Conservation (phyloP, 2,888 invertebrate genomes). For the Heteromyza rotundicornis region DNA sequence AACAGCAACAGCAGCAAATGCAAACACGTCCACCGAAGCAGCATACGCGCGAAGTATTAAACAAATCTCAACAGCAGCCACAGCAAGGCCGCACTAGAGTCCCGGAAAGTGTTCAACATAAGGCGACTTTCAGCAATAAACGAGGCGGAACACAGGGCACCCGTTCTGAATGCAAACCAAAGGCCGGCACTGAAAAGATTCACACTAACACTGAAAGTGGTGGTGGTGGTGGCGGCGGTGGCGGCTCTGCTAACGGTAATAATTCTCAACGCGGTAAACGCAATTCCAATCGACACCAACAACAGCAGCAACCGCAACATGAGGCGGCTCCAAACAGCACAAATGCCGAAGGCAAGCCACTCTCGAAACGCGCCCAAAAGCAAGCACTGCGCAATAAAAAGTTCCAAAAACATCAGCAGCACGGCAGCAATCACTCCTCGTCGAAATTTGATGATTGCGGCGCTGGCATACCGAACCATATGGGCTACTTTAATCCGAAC, state of each 20-base stretch:
- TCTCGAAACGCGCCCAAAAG: constrained; percentile 33
- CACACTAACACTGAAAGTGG: background rate
- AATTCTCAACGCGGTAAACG: no score
- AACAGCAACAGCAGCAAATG: no score
- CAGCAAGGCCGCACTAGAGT: no score
- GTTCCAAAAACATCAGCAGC: constrained; percentile 35
- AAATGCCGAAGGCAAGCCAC: constrained; percentile 19
- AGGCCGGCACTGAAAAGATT: constrained; percentile 22
- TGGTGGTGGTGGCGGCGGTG: background rate
- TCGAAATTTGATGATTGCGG: constrained; percentile 39
- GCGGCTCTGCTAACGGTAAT: no score
- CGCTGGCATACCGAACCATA: constrained; percentile 52
- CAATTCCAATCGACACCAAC: background rate
- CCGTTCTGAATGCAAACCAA: background rate
- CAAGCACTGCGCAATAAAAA: constrained; percentile 38
- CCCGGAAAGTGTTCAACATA: no score
- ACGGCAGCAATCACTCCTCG: constrained; percentile 12
- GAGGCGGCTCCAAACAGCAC: constrained; percentile 11
- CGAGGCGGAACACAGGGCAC: no score
- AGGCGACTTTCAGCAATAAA: constrained; percentile 31
- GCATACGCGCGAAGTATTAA: background rate
- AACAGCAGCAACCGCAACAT: constrained; percentile 8
- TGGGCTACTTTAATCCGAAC: constrained; percentile 57
- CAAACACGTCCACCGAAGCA: background rate
- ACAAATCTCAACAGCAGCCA: background rate